Conservation (phyloP, 2,888 invertebrate species). For the Tuberolachnus salignus region DNA sequence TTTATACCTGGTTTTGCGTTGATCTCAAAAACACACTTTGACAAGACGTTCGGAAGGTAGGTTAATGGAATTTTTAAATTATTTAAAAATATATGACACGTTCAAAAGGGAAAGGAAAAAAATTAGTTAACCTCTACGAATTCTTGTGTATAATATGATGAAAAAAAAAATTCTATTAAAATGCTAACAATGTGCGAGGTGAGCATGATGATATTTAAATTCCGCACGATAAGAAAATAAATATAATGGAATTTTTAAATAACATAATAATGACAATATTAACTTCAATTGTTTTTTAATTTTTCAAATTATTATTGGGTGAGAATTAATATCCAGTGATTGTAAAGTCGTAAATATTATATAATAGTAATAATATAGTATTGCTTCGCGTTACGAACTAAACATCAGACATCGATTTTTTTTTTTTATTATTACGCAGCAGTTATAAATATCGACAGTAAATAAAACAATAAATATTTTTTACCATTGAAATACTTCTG, state of each 20-base stretch:
- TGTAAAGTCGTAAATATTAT: no score
- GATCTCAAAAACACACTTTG: neutral
- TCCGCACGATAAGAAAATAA: conserved; percentile 7
- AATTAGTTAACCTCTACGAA: neutral
- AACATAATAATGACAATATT: no score
- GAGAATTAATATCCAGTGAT: no score
- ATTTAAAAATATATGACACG: conserved; percentile 25
- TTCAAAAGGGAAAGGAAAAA: neutral
- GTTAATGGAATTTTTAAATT: conserved; percentile 22
- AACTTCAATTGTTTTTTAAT: no score
- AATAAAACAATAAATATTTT: no score
- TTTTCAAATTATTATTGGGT: no score
- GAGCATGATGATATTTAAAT: conserved; percentile 19
- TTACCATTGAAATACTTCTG: no score
- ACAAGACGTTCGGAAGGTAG: neutral
- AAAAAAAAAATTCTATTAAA: neutral
- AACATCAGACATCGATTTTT: no score
- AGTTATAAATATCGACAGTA: no score
- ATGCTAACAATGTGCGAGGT: conserved; percentile 35
- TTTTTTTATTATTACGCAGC: no score
- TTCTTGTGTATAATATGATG: neutral
- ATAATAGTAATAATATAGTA: no score
- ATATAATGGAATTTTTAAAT: conserved; percentile 18
- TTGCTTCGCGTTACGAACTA: no score
- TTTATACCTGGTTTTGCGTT: neutral